phyloP scores from a whole-genome alignment of 2,113 vertebrate genomes.

The Asarcornis scutulata region DNA sequence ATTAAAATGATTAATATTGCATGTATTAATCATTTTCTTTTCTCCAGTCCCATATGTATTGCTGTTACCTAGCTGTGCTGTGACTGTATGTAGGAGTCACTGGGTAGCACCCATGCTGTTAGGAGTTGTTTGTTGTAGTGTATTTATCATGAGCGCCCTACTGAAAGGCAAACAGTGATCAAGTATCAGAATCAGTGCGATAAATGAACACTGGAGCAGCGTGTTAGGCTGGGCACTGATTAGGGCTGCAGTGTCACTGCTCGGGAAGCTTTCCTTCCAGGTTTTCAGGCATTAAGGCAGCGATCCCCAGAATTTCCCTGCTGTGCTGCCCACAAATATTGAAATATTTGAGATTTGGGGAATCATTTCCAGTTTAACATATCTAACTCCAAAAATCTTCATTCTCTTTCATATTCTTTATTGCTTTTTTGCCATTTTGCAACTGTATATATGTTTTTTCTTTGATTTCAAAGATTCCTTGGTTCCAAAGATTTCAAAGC shows the following conservation, averaged over 20 bases:
- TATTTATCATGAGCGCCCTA: not conserved
- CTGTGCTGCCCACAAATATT: not conserved
- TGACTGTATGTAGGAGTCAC: not conserved
- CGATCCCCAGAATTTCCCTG: not conserved
- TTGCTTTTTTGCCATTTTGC: not conserved
- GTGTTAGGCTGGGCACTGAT: not conserved
- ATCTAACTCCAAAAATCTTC: fast-evolving
- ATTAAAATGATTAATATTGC: no score
- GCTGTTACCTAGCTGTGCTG: not conserved
- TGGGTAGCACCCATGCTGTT: not conserved
- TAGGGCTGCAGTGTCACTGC: not conserved
- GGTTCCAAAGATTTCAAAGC: no score
- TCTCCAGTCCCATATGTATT: not conserved
- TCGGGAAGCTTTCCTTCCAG: not conserved
- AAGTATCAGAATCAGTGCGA: not conserved
- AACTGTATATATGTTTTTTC: not conserved
- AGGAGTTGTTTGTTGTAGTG: not conserved
- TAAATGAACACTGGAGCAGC: not conserved
- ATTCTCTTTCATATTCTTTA: not conserved
- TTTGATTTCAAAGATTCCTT: not conserved
- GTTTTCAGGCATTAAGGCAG: not conserved
- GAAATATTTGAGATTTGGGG: not conserved
- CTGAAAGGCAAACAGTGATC: not conserved
- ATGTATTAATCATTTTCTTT: not conserved
- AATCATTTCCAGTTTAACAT: not conserved